Percentiles rank a stretch among this genome's conserved stretches.
Evolutionary conservation across 2,113 vertebrate species (phyloP).

Genomic region (Perca flavescens): DNA sequence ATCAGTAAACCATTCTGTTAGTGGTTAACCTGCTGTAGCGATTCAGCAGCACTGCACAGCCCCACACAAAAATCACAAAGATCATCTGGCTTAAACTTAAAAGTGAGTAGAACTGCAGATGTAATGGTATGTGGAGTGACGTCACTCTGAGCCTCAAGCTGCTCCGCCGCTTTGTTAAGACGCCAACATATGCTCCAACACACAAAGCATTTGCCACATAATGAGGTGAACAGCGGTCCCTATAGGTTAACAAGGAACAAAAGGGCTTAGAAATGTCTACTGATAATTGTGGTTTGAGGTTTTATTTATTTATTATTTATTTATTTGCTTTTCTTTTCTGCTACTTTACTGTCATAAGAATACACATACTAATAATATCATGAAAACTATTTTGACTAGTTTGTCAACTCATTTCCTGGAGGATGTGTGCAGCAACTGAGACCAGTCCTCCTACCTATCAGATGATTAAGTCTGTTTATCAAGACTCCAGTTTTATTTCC

Average conservation of each 20-base stretch:
- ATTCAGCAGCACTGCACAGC: background rate
- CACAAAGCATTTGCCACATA: slow-evolving; percentile 22
- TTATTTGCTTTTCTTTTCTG: background rate
- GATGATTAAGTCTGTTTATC: slow-evolving; percentile 49
- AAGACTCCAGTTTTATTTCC: slow-evolving; percentile 43
- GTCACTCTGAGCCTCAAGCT: slow-evolving; percentile 51
- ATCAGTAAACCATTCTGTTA: slow-evolving; percentile 11
- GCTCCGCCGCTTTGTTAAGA: slow-evolving; percentile 36
- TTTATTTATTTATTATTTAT: too few species aligned
- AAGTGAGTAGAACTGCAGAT: slow-evolving; percentile 49
- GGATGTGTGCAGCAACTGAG: background rate
- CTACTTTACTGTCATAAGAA: background rate
- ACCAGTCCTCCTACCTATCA: background rate
- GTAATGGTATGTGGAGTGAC: slow-evolving; percentile 52
- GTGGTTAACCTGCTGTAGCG: background rate
- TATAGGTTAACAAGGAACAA: background rate
- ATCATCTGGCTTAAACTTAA: slow-evolving; percentile 20
- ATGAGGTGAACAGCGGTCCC: background rate
- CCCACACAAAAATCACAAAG: background rate
- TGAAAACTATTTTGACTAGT: background rate
- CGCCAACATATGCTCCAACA: slow-evolving; percentile 26
- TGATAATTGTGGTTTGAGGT: background rate
- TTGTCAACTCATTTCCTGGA: slow-evolving; percentile 2
- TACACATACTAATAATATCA: background rate
- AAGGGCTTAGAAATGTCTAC: slow-evolving; percentile 2